Evolutionary conservation across 2,797 vertebrate genomes (phyloP).

Genomic region (Fistularia tabacaria): DNA sequence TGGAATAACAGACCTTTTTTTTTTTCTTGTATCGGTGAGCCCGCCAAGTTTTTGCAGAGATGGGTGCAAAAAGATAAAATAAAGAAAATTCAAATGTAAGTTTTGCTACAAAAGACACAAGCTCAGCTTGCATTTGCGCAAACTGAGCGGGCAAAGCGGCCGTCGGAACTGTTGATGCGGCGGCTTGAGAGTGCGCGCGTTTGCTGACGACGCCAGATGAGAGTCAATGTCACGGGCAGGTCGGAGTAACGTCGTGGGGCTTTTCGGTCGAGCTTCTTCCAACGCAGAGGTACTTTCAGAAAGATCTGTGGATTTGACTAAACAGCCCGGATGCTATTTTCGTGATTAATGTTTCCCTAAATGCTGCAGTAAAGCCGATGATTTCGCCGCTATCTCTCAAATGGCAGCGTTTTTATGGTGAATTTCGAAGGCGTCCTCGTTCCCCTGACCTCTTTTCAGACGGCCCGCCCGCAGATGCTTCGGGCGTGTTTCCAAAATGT

Average conservation of each 20-base stretch:
- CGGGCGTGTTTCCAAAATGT: constrained; percentile 33
- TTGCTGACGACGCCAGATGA: neutral
- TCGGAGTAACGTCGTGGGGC: constrained; percentile 16
- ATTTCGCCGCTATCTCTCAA: no score
- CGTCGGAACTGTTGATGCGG: no score
- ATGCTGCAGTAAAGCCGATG: no score
- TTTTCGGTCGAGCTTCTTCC: neutral
- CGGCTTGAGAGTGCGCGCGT: no score
- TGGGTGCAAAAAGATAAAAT: constrained; percentile 13
- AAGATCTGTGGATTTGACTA: neutral
- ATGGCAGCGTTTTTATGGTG: no score
- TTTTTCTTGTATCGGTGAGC: neutral
- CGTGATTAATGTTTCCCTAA: neutral
- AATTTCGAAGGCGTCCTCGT: no score
- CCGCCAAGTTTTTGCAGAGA: constrained; percentile 21
- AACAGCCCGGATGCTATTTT: neutral
- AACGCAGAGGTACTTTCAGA: neutral
- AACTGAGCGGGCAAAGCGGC: no score
- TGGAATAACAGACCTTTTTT: constrained; percentile 24
- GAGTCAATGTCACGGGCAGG: constrained; percentile 20
- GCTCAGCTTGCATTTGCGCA: no score
- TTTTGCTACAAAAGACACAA: constrained; percentile 6
- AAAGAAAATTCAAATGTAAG: constrained; percentile 28
- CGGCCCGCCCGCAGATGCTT: constrained; percentile 35
- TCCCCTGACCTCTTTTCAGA: constrained; percentile 12